Base-by-base conservation (phyloP, 2,797 vertebrate species). In the Bradypus variegatus region DNA sequence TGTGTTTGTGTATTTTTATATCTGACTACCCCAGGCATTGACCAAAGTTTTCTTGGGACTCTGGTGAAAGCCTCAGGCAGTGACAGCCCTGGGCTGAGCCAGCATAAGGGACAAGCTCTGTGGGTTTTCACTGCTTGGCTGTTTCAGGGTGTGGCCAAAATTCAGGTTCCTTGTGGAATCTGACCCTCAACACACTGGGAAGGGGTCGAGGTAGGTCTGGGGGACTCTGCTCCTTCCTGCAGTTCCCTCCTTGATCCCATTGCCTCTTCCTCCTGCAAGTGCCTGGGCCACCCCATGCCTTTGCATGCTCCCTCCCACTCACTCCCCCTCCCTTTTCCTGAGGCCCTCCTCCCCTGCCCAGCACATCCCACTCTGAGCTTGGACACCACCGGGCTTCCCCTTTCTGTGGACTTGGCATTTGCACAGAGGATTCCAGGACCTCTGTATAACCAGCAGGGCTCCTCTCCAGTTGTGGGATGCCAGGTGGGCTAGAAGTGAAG, bases 371-470 rank as follows among this genome's bases (percentile, higher is more conserved):
- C 82, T 78, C 14, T 5, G 41, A 80, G 27, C 41, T 84, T 25
- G 62, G 81, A 36, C 25, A 81, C 55, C 33, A 8, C n/a, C 33
- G 48, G n/a, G 27, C 55, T 67, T 92, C 36, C 36, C 69, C 9
- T 62, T 88, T n/a, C 80, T 55, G 75, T 76, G 73, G 33, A 60
- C 27, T 53, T 69, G 9, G n/a, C 33, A 15, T 88, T 86, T 81
- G 31, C 64, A 69, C 25, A 41, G 83, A 91, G 41, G 77, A 23
- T 69, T 95, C 86, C n/a, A 91, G 88, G 92, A 23, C 11, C 36
- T 60, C 27, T 64, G 33, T 67, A 36, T 64, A n/a, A 72, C 5
- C 16, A 19, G 29, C 2, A 19, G 73, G 18, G n/a, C 6, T 70
- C 41, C 31, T 41, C 60, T 72, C 9, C 64, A 41, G 3, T 27